Evolutionary conservation across 2,888 invertebrate species (phyloP), one percentile per base, ranked within the genome.

Genomic region (Chaetogeoica ovagalla): DNA sequence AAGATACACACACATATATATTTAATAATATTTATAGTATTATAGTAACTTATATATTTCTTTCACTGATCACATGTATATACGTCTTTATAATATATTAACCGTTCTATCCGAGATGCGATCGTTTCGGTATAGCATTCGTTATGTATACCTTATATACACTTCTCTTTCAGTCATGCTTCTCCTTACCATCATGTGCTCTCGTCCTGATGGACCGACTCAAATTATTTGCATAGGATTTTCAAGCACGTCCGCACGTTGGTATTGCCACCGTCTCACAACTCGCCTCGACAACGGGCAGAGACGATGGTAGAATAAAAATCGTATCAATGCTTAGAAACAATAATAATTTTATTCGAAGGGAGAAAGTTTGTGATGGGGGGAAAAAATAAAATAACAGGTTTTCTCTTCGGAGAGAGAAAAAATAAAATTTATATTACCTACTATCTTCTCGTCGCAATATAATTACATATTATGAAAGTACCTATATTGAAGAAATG

Each of bases 211-310:
- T 55, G 57, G 19, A 13, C 37, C 19, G 19, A 6, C 60, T 37
- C 55, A 11, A 21, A 52, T 62, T 62, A 77, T 70, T 77, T 70
- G 77, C 77, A 60, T 70, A 77, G 52, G 74, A 69, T 48, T 77
- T 77, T 70, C 48, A 70, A 77, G 60, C 77, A 70, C 77, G 69
- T 69, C 69, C 52, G 57, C 43, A 43, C 68, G 8, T 8, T n/a
- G 75, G 21, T 43, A 43, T n/a, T 17, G 43, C 7, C 37, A 13
- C 48, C 62, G 19, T 9, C 30, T 1, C 30, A 6, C 17, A 13
- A 23, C 68, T 60, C 15, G 9, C 11, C 21, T 4, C 21, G 21
- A 65, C 74, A 21, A 52, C 21, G 63, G 52, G n/a, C 23, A 8
- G n/a, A n/a, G n/a, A n/a, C n/a, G 9, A 39, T 30, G 23, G 17